phyloP scores from a whole-genome alignment of 2,113 vertebrate genomes.

The Pollimyrus isidori region DNA sequence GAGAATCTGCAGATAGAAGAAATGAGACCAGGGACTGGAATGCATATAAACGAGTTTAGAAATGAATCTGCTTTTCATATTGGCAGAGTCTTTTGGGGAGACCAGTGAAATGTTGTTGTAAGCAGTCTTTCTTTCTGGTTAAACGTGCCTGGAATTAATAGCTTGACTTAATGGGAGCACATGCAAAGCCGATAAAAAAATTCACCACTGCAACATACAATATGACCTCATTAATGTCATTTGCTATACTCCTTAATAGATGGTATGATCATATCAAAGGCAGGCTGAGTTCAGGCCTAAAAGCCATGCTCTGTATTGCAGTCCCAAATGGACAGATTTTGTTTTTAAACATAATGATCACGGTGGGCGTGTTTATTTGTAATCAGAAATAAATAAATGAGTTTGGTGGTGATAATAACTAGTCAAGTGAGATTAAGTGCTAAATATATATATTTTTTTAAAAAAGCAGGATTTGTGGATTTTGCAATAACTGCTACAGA shows the following conservation, averaged over 20 bases:
- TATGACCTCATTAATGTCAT: neutral
- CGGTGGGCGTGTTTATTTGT: neutral
- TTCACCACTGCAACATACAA: neutral
- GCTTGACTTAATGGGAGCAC: neutral
- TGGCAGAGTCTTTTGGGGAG: neutral
- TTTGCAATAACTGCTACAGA: neutral
- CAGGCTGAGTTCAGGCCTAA: neutral
- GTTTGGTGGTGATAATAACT: neutral
- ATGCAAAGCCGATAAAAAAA: neutral
- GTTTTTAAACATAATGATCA: neutral
- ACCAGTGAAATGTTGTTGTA: neutral
- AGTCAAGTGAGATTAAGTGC: neutral
- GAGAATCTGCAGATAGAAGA: neutral
- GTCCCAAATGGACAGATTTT: neutral
- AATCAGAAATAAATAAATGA: neutral
- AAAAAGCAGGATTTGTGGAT: neutral
- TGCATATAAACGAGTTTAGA: neutral
- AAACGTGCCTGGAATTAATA: conserved; percentile 1
- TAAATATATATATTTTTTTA: neutral
- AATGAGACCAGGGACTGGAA: neutral
- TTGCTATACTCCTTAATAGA: neutral
- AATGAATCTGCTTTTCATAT: conserved; percentile 2
- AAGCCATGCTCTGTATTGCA: neutral
- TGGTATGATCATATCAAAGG: neutral
- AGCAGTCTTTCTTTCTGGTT: neutral